phyloP scores from a whole-genome alignment of 1,140 invertebrate species.

The Carposina sasakii region DNA sequence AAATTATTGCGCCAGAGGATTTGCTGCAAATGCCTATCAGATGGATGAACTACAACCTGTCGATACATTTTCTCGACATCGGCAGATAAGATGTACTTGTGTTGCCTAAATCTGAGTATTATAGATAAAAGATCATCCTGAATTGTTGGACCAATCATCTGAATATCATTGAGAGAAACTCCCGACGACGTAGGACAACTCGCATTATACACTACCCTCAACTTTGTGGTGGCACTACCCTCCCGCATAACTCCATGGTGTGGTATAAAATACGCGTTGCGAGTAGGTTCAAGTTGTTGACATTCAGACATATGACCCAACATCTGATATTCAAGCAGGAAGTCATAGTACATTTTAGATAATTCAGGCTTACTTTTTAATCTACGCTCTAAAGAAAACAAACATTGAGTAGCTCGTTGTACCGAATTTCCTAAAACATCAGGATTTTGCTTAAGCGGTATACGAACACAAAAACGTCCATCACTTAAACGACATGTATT shows the following conservation, averaged over 20 bases:
- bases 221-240: not conserved
- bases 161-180: not conserved
- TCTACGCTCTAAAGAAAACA: not conserved
- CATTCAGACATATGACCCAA: constrained; percentile 1
- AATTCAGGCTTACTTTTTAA: not conserved
- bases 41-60: constrained; percentile 33
- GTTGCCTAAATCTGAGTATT: not conserved
- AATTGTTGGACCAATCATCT: not conserved
- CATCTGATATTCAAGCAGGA: not conserved
- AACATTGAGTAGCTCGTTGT: not conserved
- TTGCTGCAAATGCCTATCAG: constrained; percentile 34
- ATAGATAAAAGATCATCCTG: not conserved
- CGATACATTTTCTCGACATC: constrained; percentile 45
- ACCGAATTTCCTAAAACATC: not conserved
- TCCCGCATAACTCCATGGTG: not conserved
- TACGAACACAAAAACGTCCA: not conserved
- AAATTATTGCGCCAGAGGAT: not conserved
- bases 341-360: not conserved
- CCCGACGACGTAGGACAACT: not conserved
- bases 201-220: not conserved
- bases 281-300: not conserved
- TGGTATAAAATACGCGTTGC: not conserved
- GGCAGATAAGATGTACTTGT: constrained; percentile 17
- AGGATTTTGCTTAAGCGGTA: not conserved
- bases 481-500: not conserved